Percentiles rank a stretch among this genome's conserved stretches.
Conservation (phyloP, 2,113 vertebrate genomes). For the Pseudorectes ferrugineus region DNA sequence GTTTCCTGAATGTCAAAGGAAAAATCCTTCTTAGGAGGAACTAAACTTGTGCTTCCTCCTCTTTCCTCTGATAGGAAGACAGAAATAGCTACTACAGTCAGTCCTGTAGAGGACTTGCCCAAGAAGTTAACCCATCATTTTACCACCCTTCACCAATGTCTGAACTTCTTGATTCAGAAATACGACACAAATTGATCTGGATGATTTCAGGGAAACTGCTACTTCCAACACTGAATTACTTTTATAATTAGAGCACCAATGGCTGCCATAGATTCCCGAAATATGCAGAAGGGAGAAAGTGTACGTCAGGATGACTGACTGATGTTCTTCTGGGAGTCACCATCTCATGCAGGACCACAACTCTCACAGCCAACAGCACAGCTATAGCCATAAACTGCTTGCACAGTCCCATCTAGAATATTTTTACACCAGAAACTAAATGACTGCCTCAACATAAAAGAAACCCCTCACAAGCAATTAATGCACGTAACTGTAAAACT, state of each 20-base stretch:
- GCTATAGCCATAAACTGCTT: not conserved
- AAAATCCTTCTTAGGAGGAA: not conserved
- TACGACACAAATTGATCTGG: not conserved
- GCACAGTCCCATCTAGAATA: not conserved
- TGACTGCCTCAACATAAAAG: not conserved
- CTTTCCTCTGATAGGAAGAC: not conserved
- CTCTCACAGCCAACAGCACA: not conserved
- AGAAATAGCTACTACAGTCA: not conserved
- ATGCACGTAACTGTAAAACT: not conserved
- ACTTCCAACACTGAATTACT: not conserved
- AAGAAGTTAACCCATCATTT: not conserved
- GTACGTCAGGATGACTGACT: fast-evolving
- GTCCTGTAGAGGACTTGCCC: not conserved
- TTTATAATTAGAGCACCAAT: not conserved
- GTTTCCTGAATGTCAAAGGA: not conserved
- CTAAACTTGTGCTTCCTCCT: not conserved
- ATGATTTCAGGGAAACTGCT: not conserved
- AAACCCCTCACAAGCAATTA: not conserved
- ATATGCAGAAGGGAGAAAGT: not conserved
- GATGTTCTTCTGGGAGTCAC: not conserved
- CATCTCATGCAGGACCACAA: not conserved
- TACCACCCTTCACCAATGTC: not conserved
- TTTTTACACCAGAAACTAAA: not conserved
- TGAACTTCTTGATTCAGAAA: not conserved
- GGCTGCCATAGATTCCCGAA: not conserved